phyloP scores from a whole-genome alignment of 2,888 invertebrate species.

The Conchocele bisecta region DNA sequence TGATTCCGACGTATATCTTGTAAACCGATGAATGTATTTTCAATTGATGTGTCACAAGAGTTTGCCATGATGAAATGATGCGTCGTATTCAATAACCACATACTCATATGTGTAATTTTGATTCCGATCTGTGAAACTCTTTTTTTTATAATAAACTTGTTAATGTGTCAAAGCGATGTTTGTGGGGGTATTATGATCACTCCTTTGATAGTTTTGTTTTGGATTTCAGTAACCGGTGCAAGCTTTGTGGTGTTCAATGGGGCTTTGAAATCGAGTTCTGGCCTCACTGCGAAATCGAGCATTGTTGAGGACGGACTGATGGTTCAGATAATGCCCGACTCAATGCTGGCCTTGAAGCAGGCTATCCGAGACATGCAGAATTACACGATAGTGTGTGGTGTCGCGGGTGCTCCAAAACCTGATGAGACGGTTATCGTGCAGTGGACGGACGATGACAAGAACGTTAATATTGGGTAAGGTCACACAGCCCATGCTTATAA shows the following conservation, averaged over 20 bases:
- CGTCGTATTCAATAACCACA: too few relatives aligned
- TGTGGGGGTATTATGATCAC: too few relatives aligned
- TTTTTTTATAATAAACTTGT: too few relatives aligned
- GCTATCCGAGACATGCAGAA: constrained; percentile 90
- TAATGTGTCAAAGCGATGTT: too few relatives aligned
- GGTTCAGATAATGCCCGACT: constrained; percentile 87
- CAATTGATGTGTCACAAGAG: too few relatives aligned
- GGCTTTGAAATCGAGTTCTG: constrained; percentile 90
- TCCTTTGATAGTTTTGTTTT: too few relatives aligned
- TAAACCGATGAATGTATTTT: too few relatives aligned
- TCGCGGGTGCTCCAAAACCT: constrained; percentile 74
- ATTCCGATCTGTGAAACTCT: too few relatives aligned
- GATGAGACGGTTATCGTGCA: constrained; percentile 89
- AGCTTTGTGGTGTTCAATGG: constrained; percentile 95
- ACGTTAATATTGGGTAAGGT: constrained; percentile 91
- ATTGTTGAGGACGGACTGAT: constrained; percentile 95
- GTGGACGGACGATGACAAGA: constrained; percentile 90
- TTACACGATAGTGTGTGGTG: constrained; percentile 86
- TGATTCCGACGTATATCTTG: too few relatives aligned
- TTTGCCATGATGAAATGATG: too few relatives aligned
- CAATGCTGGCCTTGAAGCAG: constrained; percentile 86
- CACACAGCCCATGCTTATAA: too few relatives aligned
- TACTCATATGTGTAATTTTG: too few relatives aligned
- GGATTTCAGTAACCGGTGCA: constrained; percentile 89
- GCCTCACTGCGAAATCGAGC: constrained; percentile 91